Conservation (phyloP, 2,797 vertebrate genomes). For the Acipenser oxyrinchus region DNA sequence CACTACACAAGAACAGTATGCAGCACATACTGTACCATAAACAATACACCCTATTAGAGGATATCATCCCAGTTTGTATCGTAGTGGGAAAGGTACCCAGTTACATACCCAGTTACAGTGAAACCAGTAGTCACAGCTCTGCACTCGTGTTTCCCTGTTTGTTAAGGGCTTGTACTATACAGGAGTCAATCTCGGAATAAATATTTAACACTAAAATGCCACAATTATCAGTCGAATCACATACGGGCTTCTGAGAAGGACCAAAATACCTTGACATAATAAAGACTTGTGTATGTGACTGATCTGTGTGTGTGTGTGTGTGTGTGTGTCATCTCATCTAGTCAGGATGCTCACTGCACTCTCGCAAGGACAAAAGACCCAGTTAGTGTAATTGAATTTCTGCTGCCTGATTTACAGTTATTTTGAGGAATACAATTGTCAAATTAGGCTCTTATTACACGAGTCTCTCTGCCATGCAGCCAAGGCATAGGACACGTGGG, state of each 20-base stretch:
- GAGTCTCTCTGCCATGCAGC: neutral
- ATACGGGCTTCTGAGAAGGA: neutral
- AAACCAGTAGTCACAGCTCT: too few relatives aligned
- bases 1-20: too few relatives aligned
- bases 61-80: too few relatives aligned
- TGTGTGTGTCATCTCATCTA: neutral
- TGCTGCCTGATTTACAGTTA: neutral
- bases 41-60: too few relatives aligned
- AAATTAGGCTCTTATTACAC: slow-evolving; percentile 2
- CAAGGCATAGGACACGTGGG: neutral
- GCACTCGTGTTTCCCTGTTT: too few relatives aligned
- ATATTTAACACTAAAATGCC: neutral
- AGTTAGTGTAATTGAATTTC: neutral
- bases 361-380: neutral
- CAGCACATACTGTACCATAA: too few relatives aligned
- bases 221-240: neutral
- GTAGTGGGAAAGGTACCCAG: too few relatives aligned
- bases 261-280: neutral
- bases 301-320: neutral
- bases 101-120: too few relatives aligned
- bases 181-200: neutral
- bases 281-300: neutral
- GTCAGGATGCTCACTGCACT: neutral
- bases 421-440: neutral
- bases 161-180: too few relatives aligned